These are phyloP conservation scores for Parnassius mnemosyne DNA, from an alignment of 2,888 invertebrate species.

Conservation along the genomic window DNA sequence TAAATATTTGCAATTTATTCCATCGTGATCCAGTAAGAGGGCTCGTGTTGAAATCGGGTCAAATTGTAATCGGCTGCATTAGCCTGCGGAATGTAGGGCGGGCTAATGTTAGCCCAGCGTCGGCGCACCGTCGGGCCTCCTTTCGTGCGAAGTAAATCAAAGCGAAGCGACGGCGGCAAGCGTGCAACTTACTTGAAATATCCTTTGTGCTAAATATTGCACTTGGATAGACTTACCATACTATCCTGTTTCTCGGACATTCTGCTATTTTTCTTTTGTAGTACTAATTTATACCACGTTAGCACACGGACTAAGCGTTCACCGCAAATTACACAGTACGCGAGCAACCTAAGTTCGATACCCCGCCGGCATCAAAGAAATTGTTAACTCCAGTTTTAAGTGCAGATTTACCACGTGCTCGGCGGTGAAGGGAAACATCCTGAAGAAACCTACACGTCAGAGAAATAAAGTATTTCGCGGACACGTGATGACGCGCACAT, in stretches of 20 bases:
- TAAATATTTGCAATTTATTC: constrained; percentile 4
- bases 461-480: too few relatives aligned
- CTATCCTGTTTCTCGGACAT: not conserved
- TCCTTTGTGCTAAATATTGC: constrained; percentile 35
- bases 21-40: constrained; percentile 38
- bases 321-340: too few relatives aligned
- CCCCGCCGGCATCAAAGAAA: too few relatives aligned
- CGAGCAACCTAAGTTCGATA: too few relatives aligned
- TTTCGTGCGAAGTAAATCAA: constrained; percentile 48
- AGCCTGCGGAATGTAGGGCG: constrained; percentile 69
- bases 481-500: too few relatives aligned
- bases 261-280: not conserved
- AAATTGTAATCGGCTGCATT: constrained; percentile 54
- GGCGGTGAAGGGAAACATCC: too few relatives aligned
- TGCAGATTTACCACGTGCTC: too few relatives aligned
- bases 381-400: too few relatives aligned
- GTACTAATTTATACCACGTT: too few relatives aligned
- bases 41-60: constrained; percentile 66
- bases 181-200: constrained; percentile 39
- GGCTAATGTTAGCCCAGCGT: constrained; percentile 69
- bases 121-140: constrained; percentile 51
- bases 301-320: too few relatives aligned
- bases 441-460: too few relatives aligned
- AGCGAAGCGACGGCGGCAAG: constrained; percentile 28
- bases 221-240: constrained; percentile 26